Evolutionary conservation across 2,797 vertebrate genomes (phyloP).

Genomic region (Danio choprae): DNA sequence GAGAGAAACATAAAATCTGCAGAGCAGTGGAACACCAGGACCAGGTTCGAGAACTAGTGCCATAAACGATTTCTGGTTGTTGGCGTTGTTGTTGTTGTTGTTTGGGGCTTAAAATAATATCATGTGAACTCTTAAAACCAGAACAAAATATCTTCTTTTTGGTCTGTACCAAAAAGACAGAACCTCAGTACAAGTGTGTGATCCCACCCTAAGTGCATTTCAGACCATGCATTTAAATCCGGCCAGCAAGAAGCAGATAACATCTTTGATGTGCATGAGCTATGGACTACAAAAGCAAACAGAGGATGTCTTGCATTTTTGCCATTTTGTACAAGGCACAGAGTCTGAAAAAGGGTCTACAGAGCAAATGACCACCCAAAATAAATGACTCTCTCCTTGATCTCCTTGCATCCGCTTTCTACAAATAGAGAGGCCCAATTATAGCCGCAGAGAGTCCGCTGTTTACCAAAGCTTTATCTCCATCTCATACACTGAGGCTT

Average conservation of each 20-base stretch:
- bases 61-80: too few species aligned
- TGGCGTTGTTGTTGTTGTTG: too few species aligned
- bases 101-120: too few species aligned
- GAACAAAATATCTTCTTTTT: too few species aligned
- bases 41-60: too few species aligned
- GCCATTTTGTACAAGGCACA: constrained; percentile 49
- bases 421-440: constrained; percentile 22
- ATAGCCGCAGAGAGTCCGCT: constrained; percentile 16
- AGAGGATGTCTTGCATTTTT: constrained; percentile 48
- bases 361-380: constrained; percentile 39
- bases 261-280: constrained; percentile 43
- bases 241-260: constrained; percentile 33
- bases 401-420: constrained; percentile 11
- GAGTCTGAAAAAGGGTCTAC: constrained; percentile 13
- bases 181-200: too few species aligned
- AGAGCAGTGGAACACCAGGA: too few species aligned
- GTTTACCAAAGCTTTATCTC: constrained; percentile 47
- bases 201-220: constrained; percentile 15
- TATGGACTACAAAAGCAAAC: constrained; percentile 50
- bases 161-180: not conserved
- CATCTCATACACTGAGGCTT: constrained; percentile 12
- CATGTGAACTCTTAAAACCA: too few species aligned
- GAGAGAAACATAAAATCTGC: too few species aligned
- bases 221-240: constrained; percentile 31
- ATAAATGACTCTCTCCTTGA: constrained; percentile 12